These are phyloP conservation scores for Leucophora obtusa DNA, from an alignment of 2,888 invertebrate species.

Conservation along the genomic window DNA sequence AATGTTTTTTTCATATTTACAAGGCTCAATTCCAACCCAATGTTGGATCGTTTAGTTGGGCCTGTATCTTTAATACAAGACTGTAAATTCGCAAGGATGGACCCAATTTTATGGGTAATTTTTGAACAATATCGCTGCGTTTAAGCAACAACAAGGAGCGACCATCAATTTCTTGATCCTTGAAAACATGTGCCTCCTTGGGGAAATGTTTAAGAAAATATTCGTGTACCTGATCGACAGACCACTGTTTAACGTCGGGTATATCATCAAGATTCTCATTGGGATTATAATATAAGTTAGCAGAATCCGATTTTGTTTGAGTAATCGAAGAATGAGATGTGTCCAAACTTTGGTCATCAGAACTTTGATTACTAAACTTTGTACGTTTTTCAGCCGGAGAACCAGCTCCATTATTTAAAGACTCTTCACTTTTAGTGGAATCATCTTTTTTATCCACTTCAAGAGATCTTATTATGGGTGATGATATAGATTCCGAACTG, in stretches of 20 bases:
- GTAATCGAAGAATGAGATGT: background rate
- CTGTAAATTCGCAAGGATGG: constrained; percentile 92
- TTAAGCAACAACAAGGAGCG: constrained; percentile 90
- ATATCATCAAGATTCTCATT: constrained; percentile 66
- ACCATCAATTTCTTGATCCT: constrained; percentile 95
- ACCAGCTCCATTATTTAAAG: background rate
- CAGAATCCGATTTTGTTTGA: constrained; percentile 17
- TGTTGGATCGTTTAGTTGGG: constrained; percentile 83
- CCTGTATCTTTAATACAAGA: constrained; percentile 89
- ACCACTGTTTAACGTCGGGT: constrained; percentile 81
- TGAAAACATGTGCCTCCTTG: constrained; percentile 88
- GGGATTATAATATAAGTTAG: constrained; percentile 46
- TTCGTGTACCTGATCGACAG: constrained; percentile 88
- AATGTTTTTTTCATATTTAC: constrained; percentile 65
- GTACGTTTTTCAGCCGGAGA: constrained; percentile 34
- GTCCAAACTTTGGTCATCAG: background rate
- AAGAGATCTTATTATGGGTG: constrained; percentile 2
- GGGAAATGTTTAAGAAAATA: constrained; percentile 81
- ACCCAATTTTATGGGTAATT: constrained; percentile 90
- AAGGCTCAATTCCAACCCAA: constrained; percentile 71
- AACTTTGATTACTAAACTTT: constrained; percentile 20
- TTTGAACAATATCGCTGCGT: constrained; percentile 89
- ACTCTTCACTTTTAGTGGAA: constrained; percentile 13
- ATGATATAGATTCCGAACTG: background rate
- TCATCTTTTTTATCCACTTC: constrained; percentile 1